Evolutionary conservation across 2,888 invertebrate species (phyloP).

Genomic region (Pilophorus perplexus): DNA sequence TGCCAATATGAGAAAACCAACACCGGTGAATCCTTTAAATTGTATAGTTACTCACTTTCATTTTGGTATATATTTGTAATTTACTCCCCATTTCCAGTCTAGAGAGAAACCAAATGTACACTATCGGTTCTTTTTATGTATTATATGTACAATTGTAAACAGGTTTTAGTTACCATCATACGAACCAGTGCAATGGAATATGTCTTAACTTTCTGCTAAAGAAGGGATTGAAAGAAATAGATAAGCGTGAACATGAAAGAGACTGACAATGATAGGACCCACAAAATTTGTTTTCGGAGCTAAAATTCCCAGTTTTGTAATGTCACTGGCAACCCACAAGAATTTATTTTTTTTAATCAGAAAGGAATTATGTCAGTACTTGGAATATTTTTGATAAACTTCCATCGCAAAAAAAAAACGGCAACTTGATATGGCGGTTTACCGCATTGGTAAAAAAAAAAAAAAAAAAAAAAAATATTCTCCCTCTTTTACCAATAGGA

Average conservation of each 20-base stretch:
- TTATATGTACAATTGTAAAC: slow-evolving; percentile 40
- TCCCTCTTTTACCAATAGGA: background rate
- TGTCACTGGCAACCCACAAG: background rate
- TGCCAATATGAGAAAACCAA: too few relatives aligned
- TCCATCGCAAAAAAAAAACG: slow-evolving; percentile 8
- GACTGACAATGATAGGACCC: slow-evolving; percentile 20
- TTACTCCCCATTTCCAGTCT: background rate
- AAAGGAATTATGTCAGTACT: too few relatives aligned
- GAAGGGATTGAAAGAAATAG: slow-evolving; percentile 17
- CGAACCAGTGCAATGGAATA: slow-evolving; percentile 34
- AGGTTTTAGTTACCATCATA: slow-evolving; percentile 41
- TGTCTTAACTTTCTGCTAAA: background rate
- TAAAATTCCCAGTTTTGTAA: background rate
- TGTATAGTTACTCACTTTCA: background rate
- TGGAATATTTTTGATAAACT: slow-evolving; percentile 32
- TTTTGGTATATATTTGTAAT: slow-evolving; percentile 30
- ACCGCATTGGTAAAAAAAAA: too few relatives aligned
- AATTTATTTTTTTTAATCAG: too few relatives aligned
- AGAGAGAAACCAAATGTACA: slow-evolving; percentile 23
- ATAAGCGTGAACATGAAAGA: slow-evolving; percentile 27
- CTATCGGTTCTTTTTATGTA: slow-evolving; percentile 18
- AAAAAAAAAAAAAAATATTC: too few relatives aligned
- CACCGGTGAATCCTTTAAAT: background rate
- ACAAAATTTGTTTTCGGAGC: slow-evolving; percentile 3
- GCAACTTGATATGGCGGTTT: slow-evolving; percentile 25